Evolutionary conservation across 2,113 vertebrate species (phyloP).

Genomic region (Rhizomys pruinosus): DNA sequence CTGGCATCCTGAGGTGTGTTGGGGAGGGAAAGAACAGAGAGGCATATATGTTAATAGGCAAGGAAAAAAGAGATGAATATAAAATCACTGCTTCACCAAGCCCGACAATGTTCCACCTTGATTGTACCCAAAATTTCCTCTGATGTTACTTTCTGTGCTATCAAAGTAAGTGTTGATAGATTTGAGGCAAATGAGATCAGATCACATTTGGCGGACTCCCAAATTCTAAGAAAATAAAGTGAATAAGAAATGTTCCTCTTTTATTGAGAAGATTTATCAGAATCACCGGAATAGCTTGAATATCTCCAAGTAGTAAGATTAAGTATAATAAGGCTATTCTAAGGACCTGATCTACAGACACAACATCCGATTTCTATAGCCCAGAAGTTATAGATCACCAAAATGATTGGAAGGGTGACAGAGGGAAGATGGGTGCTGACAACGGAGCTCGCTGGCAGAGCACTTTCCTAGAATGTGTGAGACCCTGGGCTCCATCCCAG

Average conservation of each 20-base stretch:
- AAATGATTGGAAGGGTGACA: too few relatives aligned
- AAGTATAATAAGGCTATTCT: not conserved
- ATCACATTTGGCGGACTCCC: too few relatives aligned
- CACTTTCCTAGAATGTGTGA: not conserved
- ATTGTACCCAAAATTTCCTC: not conserved
- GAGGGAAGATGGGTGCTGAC: not conserved
- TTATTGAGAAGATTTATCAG: not conserved
- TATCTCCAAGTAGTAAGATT: not conserved
- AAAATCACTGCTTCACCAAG: not conserved
- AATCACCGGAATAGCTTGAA: not conserved
- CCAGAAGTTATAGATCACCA: not conserved
- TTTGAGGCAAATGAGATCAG: not conserved
- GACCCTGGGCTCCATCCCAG: not conserved
- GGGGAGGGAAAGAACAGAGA: not conserved
- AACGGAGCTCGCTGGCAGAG: not conserved
- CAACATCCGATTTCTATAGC: not conserved
- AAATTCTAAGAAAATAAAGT: not conserved
- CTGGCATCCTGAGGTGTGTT: too few relatives aligned
- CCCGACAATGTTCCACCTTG: slow-evolving; percentile 1
- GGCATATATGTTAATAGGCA: too few relatives aligned
- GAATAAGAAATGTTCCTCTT: not conserved
- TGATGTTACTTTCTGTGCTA: slow-evolving; percentile 13
- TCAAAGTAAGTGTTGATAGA: not conserved
- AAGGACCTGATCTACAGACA: not conserved
- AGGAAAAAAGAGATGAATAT: not conserved